Evolutionary conservation across 2,113 vertebrate genomes (phyloP).

Genomic region (mouse (Mus musculus)): DNA sequence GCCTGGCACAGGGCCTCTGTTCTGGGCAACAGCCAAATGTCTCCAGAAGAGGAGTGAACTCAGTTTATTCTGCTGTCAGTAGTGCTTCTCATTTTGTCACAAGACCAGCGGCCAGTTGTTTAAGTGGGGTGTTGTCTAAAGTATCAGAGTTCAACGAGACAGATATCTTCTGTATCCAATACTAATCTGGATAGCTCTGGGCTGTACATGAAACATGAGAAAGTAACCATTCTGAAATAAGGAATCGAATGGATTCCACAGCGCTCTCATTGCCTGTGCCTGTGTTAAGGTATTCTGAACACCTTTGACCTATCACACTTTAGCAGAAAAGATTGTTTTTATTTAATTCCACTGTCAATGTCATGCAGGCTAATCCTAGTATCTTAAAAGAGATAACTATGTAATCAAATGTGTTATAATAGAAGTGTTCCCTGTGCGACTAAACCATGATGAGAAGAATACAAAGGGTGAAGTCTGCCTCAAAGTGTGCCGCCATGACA

Average conservation of each 20-base stretch:
- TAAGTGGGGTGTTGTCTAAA: neutral
- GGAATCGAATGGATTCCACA: neutral
- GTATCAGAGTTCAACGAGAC: neutral
- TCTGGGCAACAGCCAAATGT: neutral
- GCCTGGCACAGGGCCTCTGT: neutral
- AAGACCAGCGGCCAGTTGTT: neutral
- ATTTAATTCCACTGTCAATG: neutral
- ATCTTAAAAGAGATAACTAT: neutral
- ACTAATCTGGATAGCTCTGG: neutral
- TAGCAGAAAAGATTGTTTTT: neutral
- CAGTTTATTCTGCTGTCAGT: neutral
- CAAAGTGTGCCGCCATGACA: neutral
- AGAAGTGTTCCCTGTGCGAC: neutral
- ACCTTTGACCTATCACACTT: neutral
- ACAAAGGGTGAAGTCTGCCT: neutral
- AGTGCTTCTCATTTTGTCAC: neutral
- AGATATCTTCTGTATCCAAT: neutral
- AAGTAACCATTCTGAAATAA: neutral
- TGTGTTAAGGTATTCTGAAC: neutral
- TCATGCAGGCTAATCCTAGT: neutral
- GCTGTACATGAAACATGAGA: neutral
- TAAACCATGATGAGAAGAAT: neutral
- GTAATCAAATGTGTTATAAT: neutral
- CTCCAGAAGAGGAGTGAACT: neutral
- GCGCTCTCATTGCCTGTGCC: neutral